Conservation (phyloP, 2,113 vertebrate genomes). For the Carassius auratus region DNA sequence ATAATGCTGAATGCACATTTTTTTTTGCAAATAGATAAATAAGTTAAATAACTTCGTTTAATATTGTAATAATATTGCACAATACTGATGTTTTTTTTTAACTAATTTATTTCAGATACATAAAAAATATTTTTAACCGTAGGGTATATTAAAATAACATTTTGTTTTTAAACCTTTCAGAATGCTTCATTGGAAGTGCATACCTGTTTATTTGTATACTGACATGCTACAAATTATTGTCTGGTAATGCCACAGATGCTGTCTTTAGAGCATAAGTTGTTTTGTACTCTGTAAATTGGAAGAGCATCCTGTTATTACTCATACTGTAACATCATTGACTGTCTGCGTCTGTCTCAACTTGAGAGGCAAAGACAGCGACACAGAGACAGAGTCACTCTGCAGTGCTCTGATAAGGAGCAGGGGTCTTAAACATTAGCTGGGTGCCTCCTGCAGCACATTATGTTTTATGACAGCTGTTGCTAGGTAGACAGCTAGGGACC, state of each 20-base stretch:
- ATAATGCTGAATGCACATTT: too few relatives aligned
- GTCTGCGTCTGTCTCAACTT: background rate
- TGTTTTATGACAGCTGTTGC: conserved; percentile 14
- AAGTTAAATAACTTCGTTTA: too few relatives aligned
- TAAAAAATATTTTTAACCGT: too few relatives aligned
- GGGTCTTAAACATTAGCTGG: background rate
- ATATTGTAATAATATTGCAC: too few relatives aligned
- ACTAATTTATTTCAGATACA: too few relatives aligned
- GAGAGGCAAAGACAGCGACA: background rate
- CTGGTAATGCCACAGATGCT: background rate
- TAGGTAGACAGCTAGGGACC: background rate
- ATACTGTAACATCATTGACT: background rate
- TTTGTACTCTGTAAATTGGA: background rate
- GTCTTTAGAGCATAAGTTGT: background rate
- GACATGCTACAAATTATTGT: background rate
- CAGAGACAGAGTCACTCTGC: background rate
- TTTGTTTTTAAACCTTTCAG: background rate
- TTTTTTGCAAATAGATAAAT: too few relatives aligned
- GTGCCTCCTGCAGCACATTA: background rate
- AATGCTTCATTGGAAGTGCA: background rate
- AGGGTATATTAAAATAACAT: too few relatives aligned
- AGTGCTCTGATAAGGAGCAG: background rate
- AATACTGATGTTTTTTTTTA: too few relatives aligned
- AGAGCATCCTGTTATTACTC: background rate
- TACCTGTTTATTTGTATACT: background rate